Base-by-base conservation (phyloP, 2,888 invertebrate species). In the Sericinus montela region DNA sequence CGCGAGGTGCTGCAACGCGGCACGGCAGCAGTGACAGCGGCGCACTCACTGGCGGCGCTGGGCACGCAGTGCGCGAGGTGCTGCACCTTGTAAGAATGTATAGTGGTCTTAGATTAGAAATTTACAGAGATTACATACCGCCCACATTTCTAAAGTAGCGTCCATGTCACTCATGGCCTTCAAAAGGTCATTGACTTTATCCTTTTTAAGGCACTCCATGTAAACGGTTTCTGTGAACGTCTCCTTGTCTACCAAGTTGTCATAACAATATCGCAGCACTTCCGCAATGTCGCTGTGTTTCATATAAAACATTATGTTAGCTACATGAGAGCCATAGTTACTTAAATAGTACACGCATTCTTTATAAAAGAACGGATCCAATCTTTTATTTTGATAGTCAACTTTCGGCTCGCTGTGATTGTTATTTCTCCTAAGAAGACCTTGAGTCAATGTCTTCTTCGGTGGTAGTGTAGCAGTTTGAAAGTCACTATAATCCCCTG, bases 291-390 rank as follows among this genome's bases (percentile, higher is more conserved):
- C 92, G 10, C 93, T 91, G 58, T 95, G 93, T 50, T 92, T 92
- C 59, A 95, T 90, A 58, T 93, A 93, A 70, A 97, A 97, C 51
- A 92, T 91, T 45, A 97, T 89, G 46, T 95, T 91, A 8, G 93
- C 93, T 0, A 91, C 83, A 64, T 93, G 93, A 2, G 93, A 94
- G 0, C 96, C 97, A 65, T 97, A 97, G 51, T 92, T 93, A 2
- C 91, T 89, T 2, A 97, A 83, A 75, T 97, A 98, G 72, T 93
- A 95, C 1, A 95, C 75, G 62, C 95, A 95, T 79, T 97, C 97
- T 52, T 93, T 92, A 62, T 93, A 93, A 57, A 91, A 91, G 56
- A 91, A 87, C 0, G 91, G 89, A 51, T 91, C 90, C 0, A 92
- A 66, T 58, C 75, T 76, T 57, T 80, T 82, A 11, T 65, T 65